A percentile compares a stretch with the other conserved stretches of the same genome.
Evolutionary conservation across 2,113 vertebrate genomes (phyloP).

Genomic region (Daboia siamensis): DNA sequence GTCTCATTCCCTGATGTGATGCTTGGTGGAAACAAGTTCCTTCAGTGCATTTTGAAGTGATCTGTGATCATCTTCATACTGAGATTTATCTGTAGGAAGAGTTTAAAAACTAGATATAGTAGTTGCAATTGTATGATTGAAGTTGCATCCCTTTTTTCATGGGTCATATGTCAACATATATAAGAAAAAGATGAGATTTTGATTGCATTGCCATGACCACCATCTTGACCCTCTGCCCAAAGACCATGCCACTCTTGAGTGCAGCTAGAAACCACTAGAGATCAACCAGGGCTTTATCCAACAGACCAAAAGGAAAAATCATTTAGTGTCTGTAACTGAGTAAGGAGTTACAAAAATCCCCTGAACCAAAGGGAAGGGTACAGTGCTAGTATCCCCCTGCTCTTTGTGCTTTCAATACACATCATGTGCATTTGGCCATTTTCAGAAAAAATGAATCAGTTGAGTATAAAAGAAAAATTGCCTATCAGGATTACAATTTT

Average conservation of each 20-base stretch:
- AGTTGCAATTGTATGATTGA: background rate
- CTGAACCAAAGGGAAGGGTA: background rate
- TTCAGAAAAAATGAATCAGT: background rate
- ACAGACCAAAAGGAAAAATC: background rate
- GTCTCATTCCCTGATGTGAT: background rate
- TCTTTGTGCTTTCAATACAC: background rate
- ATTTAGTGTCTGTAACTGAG: background rate
- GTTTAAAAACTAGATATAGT: background rate
- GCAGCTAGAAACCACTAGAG: background rate
- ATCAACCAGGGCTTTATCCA: background rate
- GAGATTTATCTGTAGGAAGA: background rate
- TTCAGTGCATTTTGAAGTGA: background rate
- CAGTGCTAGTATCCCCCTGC: background rate
- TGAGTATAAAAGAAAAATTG: background rate
- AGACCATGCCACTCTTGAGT: background rate
- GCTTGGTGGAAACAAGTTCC: background rate
- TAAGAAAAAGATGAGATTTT: background rate
- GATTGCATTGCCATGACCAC: background rate
- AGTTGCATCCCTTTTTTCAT: background rate
- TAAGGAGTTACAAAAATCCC: background rate
- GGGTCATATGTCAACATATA: background rate
- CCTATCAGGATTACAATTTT: background rate
- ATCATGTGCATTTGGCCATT: background rate
- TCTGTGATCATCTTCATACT: background rate
- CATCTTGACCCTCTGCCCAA: background rate